These are phyloP conservation scores for Sycobia sp. DNA, from an alignment of 1,140 invertebrate genomes.

Conservation along the genomic window DNA sequence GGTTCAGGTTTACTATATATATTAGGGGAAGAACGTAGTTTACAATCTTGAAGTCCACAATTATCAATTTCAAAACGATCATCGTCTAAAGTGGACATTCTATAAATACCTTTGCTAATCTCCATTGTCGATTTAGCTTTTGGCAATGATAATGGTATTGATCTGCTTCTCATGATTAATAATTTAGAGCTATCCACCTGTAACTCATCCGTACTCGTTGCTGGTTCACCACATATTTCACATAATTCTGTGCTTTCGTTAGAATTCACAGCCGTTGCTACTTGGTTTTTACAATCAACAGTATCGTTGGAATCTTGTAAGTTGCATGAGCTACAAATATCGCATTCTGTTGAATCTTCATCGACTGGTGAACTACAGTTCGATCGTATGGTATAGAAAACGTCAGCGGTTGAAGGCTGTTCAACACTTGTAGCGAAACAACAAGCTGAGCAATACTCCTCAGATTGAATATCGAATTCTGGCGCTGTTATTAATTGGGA, in stretches of 20 bases:
- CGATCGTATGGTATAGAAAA: constrained; percentile 50
- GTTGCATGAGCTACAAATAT: constrained; percentile 55
- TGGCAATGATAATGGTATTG: constrained; percentile 36
- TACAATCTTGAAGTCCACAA: constrained; percentile 36
- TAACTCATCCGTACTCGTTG: constrained; percentile 38
- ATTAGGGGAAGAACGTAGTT: constrained; percentile 18
- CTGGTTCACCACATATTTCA: constrained; percentile 55
- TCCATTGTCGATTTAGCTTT: constrained; percentile 40
- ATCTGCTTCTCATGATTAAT: neutral
- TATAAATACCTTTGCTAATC: constrained; percentile 30
- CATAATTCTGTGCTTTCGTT: constrained; percentile 47
- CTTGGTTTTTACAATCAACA: constrained; percentile 24
- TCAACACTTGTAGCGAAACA: constrained; percentile 46
- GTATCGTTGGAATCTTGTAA: constrained; percentile 43
- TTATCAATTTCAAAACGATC: constrained; percentile 50
- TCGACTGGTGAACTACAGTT: constrained; percentile 51
- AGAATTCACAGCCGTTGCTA: constrained; percentile 4
- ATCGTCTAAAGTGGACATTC: constrained; percentile 38
- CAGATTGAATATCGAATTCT: constrained; percentile 44
- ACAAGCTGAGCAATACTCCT: constrained; percentile 56
- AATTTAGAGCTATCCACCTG: too few relatives aligned
- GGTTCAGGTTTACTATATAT: constrained; percentile 25
- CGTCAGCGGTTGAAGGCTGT: constrained; percentile 44
- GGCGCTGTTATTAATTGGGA: constrained; percentile 44
- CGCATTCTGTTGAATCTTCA: constrained; percentile 55